Conservation (phyloP, 2,797 vertebrate species). For the Pyrocephalus nanus region DNA sequence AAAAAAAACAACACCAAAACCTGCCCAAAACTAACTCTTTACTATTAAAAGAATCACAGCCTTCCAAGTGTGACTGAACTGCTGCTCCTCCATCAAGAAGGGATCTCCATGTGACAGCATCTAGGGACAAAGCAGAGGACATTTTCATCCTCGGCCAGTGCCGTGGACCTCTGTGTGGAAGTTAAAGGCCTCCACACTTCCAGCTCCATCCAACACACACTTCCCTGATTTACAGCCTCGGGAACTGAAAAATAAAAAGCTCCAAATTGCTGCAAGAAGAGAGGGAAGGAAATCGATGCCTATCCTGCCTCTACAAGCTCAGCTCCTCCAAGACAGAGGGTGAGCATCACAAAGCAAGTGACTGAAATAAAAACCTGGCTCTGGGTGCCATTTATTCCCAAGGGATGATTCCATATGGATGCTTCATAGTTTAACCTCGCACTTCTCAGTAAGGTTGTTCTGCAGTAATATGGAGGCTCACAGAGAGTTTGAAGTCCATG, state of each 20-base stretch:
- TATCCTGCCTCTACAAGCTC: background rate
- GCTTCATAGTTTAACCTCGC: rapidly evolving
- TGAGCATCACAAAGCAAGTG: background rate
- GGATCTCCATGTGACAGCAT: background rate
- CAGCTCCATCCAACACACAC: background rate
- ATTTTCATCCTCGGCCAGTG: background rate
- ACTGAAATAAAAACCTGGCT: background rate
- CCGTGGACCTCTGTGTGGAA: background rate
- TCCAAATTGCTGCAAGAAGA: background rate
- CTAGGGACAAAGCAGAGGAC: background rate
- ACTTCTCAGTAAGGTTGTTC: background rate
- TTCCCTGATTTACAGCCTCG: background rate
- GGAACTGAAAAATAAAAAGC: background rate
- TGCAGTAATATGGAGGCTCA: background rate
- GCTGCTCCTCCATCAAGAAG: background rate
- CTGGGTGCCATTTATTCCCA: background rate
- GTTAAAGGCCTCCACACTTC: background rate
- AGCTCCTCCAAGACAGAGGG: background rate
- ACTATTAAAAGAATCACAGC: background rate
- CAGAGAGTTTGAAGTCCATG: background rate
- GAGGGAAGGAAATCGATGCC: background rate
- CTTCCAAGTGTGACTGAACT: rapidly evolving
- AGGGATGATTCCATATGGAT: background rate
- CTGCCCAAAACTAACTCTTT: background rate
- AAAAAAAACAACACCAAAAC: background rate